A percentile compares a stretch with the other conserved stretches of the same genome.
Evolutionary conservation across 2,888 invertebrate species (phyloP).

Genomic region (Drosophila limbata): DNA sequence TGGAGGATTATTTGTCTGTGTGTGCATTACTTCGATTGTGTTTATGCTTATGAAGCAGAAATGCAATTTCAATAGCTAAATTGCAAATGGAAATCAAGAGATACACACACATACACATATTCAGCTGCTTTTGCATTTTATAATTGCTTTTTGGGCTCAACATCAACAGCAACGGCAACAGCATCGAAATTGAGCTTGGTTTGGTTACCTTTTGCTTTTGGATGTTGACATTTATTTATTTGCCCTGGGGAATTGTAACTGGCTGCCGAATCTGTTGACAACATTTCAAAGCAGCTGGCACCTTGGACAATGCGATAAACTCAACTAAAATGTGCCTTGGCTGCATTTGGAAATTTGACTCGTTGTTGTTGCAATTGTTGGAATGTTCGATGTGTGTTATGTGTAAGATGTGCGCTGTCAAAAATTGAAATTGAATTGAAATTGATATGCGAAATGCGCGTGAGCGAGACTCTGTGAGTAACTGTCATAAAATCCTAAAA

Average conservation of each 20-base stretch:
- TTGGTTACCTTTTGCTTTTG: constrained; percentile 48
- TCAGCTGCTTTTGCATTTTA: constrained; percentile 61
- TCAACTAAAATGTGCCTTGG: constrained; percentile 44
- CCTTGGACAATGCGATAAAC: constrained; percentile 69
- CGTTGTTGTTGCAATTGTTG: constrained; percentile 27
- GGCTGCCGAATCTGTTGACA: constrained; percentile 54
- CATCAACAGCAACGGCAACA: constrained; percentile 15
- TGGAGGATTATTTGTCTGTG: constrained; percentile 17
- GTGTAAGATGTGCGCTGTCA: constrained; percentile 58
- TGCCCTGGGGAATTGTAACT: constrained; percentile 72
- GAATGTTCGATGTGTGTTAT: constrained; percentile 44
- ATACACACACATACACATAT: constrained; percentile 13
- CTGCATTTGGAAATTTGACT: constrained; percentile 38
- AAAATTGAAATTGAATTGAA: constrained; percentile 71
- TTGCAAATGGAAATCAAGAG: constrained; percentile 32
- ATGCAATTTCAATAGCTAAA: constrained; percentile 64
- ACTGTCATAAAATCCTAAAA: constrained; percentile 62
- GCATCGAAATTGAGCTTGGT: constrained; percentile 39
- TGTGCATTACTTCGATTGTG: constrained; percentile 63
- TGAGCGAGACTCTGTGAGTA: constrained; percentile 38
- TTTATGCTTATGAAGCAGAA: constrained; percentile 57
- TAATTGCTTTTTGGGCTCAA: constrained; percentile 74
- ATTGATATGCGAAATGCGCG: constrained; percentile 73
- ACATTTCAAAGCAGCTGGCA: constrained; percentile 66
- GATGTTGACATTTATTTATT: constrained; percentile 77